Evolutionary conservation across 2,797 vertebrate species (phyloP), one percentile per base, ranked within the genome.

Genomic region (Alectoris magna): DNA sequence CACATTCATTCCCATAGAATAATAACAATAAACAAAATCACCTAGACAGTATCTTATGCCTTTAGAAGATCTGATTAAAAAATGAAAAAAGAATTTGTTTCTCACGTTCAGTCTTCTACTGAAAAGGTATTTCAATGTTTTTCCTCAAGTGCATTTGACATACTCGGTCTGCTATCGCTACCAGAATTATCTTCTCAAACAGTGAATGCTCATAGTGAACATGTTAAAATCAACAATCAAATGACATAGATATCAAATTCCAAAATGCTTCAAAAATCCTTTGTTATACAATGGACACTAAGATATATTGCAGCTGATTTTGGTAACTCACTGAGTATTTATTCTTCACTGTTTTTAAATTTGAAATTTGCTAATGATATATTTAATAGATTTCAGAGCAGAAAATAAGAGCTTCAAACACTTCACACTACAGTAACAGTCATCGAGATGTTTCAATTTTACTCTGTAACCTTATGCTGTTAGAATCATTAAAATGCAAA

Each of bases 401-500:
- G 49, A 92, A 91, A 95, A 90, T 75, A 95, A 86, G 85, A 87
- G 91, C 88, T 90, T 93, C 87, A 94, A 90, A 80, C 90, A 94
- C 88, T 67, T 93, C 31, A 91, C 81, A 31, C 83, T 88, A 88
- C 58, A 91, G 79, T 72, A 94, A 93, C 91, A 97, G 84, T 95
- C 95, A 90, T 73, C 78, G 84, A 97, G 92, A 97, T 96, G 92
- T 96, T 96, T 97, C 91, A 96, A 95, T 95, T 96, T 96, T 96
- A 96, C 91, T 96, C 64, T 87, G 82, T 96, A 96, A 96, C 96
- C 83, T 96, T 95, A 96, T 89, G 89, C 95, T 96, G 97, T 94
- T 96, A 96, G 91, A 91, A 97, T 97, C 90, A 98, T 97, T 97
- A 97, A 97, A 97, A 98, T 97, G 97, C 96, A 97, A 97, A 98